Evolutionary conservation across 2,797 vertebrate species (phyloP).

Genomic region (Catamblyrhynchus diadema): DNA sequence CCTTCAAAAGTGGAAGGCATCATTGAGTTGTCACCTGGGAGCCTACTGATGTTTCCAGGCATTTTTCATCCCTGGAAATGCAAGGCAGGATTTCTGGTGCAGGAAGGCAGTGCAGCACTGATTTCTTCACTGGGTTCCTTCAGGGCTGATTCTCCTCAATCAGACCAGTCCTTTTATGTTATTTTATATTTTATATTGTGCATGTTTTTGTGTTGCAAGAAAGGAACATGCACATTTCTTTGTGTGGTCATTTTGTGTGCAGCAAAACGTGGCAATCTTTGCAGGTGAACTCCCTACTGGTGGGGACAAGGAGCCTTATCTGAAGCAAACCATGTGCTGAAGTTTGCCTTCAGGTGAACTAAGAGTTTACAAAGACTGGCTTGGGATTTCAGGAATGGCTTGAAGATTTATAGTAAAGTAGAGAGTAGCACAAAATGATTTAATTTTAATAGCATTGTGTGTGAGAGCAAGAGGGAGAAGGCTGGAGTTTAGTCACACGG

Average conservation of each 20-base stretch:
- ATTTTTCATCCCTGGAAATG: neutral
- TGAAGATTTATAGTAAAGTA: neutral
- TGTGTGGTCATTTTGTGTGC: neutral
- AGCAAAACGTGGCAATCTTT: neutral
- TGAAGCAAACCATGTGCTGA: neutral
- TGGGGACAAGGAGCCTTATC: neutral
- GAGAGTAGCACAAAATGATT: neutral
- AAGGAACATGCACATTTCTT: rapidly evolving
- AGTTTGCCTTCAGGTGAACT: conserved; percentile 3
- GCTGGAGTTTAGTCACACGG: neutral
- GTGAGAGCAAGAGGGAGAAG: neutral
- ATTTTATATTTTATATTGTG: neutral
- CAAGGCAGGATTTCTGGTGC: neutral
- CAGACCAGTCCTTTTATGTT: neutral
- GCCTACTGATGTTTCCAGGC: neutral
- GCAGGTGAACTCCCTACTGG: neutral
- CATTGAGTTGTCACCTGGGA: neutral
- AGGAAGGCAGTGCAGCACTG: neutral
- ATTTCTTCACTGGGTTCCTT: neutral
- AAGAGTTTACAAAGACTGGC: neutral
- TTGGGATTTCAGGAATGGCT: neutral
- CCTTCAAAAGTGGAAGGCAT: neutral
- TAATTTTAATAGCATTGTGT: conserved; percentile 3
- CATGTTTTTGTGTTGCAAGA: neutral
- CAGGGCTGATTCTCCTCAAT: neutral